Percentiles rank a stretch among this genome's conserved stretches.
These are phyloP conservation scores for Rhinoderma darwinii DNA, from an alignment of 2,113 vertebrate genomes.

Conservation along the genomic window DNA sequence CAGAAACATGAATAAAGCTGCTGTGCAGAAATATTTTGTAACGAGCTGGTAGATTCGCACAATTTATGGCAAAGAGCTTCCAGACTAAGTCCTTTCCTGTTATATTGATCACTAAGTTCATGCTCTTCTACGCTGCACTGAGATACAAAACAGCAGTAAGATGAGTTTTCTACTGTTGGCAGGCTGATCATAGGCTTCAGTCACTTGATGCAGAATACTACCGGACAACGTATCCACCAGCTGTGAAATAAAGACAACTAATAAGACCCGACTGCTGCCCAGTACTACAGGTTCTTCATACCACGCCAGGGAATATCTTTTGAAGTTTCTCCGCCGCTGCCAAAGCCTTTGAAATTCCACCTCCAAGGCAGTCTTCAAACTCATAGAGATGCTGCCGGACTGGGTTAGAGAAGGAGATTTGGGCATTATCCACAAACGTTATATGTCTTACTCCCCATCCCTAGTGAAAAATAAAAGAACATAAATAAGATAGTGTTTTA, in stretches of 20 bases:
- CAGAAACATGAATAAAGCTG: no score
- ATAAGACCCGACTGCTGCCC: rapidly evolving
- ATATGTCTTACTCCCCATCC: slow-evolving; percentile 96
- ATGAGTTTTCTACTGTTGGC: neutral
- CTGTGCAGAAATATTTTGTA: no score
- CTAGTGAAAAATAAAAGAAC: slow-evolving; percentile 66
- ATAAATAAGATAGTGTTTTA: neutral
- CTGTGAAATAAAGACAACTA: neutral
- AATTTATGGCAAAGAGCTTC: neutral
- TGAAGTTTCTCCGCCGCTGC: slow-evolving; percentile 88
- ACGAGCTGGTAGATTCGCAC: neutral
- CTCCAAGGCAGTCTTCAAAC: slow-evolving; percentile 92
- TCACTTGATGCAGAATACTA: neutral
- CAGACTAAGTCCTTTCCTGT: neutral
- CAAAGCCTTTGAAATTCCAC: slow-evolving; percentile 89
- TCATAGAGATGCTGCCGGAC: slow-evolving; percentile 95
- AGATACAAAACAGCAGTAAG: neutral
- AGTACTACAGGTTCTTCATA: slow-evolving; percentile 67
- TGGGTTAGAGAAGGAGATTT: slow-evolving; percentile 97
- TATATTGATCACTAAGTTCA: neutral
- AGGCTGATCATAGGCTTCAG: neutral
- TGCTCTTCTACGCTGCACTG: neutral
- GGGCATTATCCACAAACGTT: slow-evolving; percentile 97
- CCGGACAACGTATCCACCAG: neutral
- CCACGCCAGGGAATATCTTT: slow-evolving; percentile 97